phyloP scores from a whole-genome alignment of 2,888 invertebrate genomes.

The Petrolisthes manimaculis region DNA sequence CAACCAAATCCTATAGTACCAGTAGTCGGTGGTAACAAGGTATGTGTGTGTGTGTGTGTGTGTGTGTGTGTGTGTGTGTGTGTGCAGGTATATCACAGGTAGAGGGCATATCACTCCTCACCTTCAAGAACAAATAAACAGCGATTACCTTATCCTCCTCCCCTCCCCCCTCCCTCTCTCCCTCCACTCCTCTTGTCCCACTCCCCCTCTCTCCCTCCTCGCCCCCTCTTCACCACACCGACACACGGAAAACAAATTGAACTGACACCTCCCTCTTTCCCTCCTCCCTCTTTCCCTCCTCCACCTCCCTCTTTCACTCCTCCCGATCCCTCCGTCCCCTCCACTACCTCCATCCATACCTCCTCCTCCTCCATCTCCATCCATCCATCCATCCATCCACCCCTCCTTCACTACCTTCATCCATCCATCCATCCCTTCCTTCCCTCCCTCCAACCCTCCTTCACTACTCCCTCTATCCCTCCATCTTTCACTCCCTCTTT shows the following conservation, averaged over 20 bases:
- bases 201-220: background rate
- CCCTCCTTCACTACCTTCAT: background rate
- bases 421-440: background rate
- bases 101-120: background rate
- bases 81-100: background rate
- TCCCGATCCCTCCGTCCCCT: background rate
- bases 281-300: background rate
- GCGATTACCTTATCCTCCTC: constrained; percentile 11
- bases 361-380: background rate
- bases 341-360: background rate
- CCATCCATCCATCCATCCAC: background rate
- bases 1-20: background rate
- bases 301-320: background rate
- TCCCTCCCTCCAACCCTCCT: background rate
- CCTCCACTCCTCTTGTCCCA: background rate
- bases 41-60: background rate
- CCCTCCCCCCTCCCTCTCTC: background rate
- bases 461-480: background rate
- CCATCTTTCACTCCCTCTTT: background rate
- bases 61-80: background rate
- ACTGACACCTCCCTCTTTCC: background rate
- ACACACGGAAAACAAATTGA: too few species aligned
- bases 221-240: background rate
- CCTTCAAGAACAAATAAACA: constrained; percentile 1
- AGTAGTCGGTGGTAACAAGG: background rate